These are phyloP conservation scores for Desmophyllum pertusum DNA, from an alignment of 92 coral and sea anemone species.

Conservation along the genomic window DNA sequence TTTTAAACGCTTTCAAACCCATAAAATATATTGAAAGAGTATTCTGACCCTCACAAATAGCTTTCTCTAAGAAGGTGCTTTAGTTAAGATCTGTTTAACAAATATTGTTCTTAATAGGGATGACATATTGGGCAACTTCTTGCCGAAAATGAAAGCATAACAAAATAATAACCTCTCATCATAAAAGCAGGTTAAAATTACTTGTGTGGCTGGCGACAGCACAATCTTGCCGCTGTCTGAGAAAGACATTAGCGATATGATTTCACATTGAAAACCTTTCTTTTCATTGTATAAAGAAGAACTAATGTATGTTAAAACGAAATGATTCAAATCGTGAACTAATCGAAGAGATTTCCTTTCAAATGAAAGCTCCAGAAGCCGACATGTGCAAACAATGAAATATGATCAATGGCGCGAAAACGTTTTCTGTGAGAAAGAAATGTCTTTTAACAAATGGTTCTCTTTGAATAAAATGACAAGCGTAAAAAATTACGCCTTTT, in stretches of 20 bases:
- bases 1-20: not conserved
- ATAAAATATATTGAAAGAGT: not conserved
- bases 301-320: not conserved
- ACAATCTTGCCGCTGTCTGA: not conserved
- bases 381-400: constrained; percentile 11
- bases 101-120: constrained; percentile 6
- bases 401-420: not conserved
- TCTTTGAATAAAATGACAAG: not conserved
- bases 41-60: not conserved
- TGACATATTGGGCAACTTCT: constrained; percentile 5
- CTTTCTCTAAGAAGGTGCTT: not conserved
- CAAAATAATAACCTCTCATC: not conserved
- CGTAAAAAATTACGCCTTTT: not conserved
- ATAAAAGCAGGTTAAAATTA: constrained; percentile 10
- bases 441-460: not conserved
- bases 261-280: not conserved
- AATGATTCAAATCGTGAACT: constrained; percentile 14
- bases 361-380: not conserved
- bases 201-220: not conserved
- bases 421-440: not conserved
- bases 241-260: not conserved
- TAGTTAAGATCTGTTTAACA: constrained; percentile 30
- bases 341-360: constrained; percentile 9
- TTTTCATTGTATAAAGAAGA: not conserved
- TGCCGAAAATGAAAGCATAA: not conserved